Base-by-base conservation (phyloP, 2,113 vertebrate species). In the Pterophyllum scalare region DNA sequence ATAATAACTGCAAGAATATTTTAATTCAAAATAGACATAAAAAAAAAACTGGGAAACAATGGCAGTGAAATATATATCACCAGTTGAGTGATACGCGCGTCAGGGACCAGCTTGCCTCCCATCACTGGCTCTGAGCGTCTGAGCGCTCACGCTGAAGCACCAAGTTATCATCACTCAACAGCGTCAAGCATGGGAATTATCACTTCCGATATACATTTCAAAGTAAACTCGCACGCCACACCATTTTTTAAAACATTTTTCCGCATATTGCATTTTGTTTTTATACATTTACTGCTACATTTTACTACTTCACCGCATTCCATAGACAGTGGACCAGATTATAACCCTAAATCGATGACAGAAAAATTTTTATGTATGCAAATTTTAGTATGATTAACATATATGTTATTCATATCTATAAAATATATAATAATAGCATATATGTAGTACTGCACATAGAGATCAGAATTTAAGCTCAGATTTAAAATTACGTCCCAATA, bases 61-160 rank as follows among this genome's bases (percentile, higher is more conserved):
- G n/a, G 1, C 10, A 20, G 14, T 38, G 9, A 20, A 60, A 79
- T 33, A 52, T 67, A 22, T 56, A 22, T 65, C 20, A 11, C 59
- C 83, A 81, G 82, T 58, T 89, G 89, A 89, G 75, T 82, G 33
- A 38, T 46, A n/a, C 56, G 79, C 64, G 89, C 87, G 58, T 78
- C 77, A 79, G 56, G 26, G 8, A 52, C 46, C 1, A 72, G 40
- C 19, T 78, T 10, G 62, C 61, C 88, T 90, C 76, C 87, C 88
- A 91, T 92, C 88, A 92, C 82, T 87, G 75, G 86, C 77, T 75
- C 64, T 60, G 54, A 24, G 79, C 24, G 76, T 92, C 81, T 88
- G 86, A 85, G 72, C 84, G 87, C 86, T 74, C 70, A 38, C 61
- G 28, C 87, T 40, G 84, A 24, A 33, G 81, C 79, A 4, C 80